Evolutionary conservation across 2,888 invertebrate genomes (phyloP).

Genomic region (Dicycla oo): DNA sequence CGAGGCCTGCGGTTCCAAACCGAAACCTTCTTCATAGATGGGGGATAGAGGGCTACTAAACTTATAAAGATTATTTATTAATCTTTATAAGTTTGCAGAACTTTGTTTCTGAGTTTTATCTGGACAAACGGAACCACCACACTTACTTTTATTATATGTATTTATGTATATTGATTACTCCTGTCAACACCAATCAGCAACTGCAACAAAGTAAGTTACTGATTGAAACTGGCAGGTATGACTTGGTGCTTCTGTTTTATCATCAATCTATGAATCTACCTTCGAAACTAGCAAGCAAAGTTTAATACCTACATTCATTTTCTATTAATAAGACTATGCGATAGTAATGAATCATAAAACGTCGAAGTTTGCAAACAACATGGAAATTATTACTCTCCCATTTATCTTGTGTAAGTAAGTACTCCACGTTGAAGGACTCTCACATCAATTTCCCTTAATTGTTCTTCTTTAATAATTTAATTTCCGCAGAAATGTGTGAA

Average conservation of each 20-base stretch:
- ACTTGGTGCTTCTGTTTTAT: background rate
- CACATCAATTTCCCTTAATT: background rate
- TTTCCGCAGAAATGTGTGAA: background rate
- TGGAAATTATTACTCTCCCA: background rate
- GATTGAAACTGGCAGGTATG: too few species aligned
- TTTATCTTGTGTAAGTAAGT: background rate
- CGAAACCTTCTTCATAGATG: too few species aligned
- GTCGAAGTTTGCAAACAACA: slow-evolving; percentile 18
- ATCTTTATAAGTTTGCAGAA: too few species aligned
- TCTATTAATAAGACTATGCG: background rate
- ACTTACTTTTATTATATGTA: too few species aligned
- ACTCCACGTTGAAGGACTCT: background rate
- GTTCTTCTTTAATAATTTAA: background rate
- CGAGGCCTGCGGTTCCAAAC: too few species aligned
- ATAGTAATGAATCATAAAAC: slow-evolving; percentile 27
- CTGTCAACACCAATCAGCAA: background rate
- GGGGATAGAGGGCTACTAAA: too few species aligned
- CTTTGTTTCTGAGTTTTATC: too few species aligned
- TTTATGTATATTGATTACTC: too few species aligned
- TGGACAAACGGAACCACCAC: too few species aligned
- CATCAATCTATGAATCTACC: too few species aligned
- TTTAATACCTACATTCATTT: background rate
- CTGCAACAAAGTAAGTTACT: background rate
- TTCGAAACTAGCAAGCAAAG: background rate
- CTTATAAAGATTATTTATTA: too few species aligned